Percentiles rank a stretch among this genome's conserved stretches.
phyloP scores from a whole-genome alignment of 2,797 vertebrate genomes.

The Cuniculus paca region DNA sequence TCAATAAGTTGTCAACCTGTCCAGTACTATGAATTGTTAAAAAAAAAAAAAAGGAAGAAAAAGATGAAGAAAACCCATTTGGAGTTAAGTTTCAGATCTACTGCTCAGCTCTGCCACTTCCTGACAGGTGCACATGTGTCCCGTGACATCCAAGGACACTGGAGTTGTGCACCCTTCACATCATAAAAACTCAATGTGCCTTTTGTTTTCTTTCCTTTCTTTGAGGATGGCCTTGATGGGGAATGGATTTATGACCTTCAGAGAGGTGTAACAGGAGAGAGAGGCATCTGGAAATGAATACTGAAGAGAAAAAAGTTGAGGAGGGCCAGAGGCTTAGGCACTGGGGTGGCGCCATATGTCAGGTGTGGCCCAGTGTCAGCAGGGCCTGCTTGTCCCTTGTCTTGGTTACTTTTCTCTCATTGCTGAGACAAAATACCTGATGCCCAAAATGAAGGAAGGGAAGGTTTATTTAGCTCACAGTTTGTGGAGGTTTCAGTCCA shows the following conservation, averaged over 20 bases:
- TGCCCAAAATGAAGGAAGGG: too few relatives aligned
- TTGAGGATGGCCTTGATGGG: neutral
- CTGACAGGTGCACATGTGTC: neutral
- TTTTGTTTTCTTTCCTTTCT: neutral
- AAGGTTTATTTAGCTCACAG: too few relatives aligned
- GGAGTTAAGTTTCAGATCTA: slow-evolving; percentile 76
- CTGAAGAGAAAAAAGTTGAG: neutral
- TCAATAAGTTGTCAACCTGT: slow-evolving; percentile 85
- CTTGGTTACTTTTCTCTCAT: too few relatives aligned
- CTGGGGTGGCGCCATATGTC: neutral
- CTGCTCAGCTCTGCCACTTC: neutral
- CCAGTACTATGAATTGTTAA: slow-evolving; percentile 79
- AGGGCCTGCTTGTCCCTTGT: neutral
- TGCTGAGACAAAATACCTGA: too few relatives aligned
- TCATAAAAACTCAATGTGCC: neutral
- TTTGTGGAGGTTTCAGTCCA: too few relatives aligned
- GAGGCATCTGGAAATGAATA: slow-evolving; percentile 6
- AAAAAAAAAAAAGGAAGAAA: slow-evolving; percentile 54
- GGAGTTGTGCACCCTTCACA: neutral
- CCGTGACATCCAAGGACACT: neutral
- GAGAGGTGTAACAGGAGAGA: neutral
- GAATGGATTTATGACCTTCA: slow-evolving; percentile 40
- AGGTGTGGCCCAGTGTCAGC: neutral
- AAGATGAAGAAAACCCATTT: slow-evolving; percentile 44
- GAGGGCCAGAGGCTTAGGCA: neutral